Base-by-base conservation (phyloP, 2,113 vertebrate species). In the Aptenodytes forsteri region DNA sequence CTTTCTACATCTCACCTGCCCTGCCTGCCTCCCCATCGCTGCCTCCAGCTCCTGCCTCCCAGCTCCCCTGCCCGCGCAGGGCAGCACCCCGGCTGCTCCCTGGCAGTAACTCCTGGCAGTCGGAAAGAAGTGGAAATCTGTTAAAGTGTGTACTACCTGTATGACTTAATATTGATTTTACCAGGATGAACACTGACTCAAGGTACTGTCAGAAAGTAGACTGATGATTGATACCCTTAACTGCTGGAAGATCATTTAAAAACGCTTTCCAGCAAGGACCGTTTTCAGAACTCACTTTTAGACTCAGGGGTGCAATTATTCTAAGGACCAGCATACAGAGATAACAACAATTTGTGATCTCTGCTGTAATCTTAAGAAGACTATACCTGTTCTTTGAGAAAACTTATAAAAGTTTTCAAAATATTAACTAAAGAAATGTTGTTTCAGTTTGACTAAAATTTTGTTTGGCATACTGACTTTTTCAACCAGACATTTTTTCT, bases 161-260 rank as follows among this genome's bases (percentile, higher is more conserved):
- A 21, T 13, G 11, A 75, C 64, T 95, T 81, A 54, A 58, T 58
- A 87, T 30, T 70, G 55, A 93, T 96, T 87, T 93, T 92, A 54
- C 50, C 8, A 64, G 61, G 55, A 89, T 81, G 59, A 95, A 81
- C 42, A 21, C 23, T 75, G 34, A 47, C 87, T 44, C n/a, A 38
- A 64, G 61, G 29, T 58, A 52, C 71, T 69, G 72, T 82, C 89
- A 84, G 87, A 90, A 92, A 54, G 34, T 29, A 54, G 76, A 46
- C 23, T 82, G 52, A 58, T 83, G 91, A 81, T 29, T 95, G 83
- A 82, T 75, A 78, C 26, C 27, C 30, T 90, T 59, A 84, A 71
- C 75, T 75, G 38, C 55, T 58, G 72, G 69, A 82, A 91, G 61
- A 91, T 86, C 19, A 71, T 87, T 92, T 91, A 26, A 83, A 95